These are phyloP conservation scores for Emydocephalus ijimae DNA, from an alignment of 2,113 vertebrate genomes.

Conservation along the genomic window DNA sequence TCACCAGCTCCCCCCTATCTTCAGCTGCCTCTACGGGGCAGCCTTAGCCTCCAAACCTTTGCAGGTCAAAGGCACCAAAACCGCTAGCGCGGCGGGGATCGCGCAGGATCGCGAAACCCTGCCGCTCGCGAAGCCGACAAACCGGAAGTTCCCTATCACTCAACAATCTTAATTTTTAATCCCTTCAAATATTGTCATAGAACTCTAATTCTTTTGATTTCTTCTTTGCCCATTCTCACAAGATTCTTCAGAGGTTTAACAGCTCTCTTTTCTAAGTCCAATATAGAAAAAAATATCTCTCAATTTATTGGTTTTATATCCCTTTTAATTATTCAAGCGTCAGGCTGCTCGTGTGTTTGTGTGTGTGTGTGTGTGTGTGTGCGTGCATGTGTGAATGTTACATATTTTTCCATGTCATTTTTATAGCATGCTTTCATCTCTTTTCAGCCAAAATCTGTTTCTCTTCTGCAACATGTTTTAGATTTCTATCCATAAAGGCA, in stretches of 20 bases:
- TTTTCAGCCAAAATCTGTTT: neutral
- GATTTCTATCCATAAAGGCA: neutral
- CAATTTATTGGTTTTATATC: neutral
- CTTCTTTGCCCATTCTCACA: neutral
- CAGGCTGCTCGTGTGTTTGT: neutral
- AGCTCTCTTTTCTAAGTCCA: neutral
- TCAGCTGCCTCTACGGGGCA: no score
- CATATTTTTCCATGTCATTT: neutral
- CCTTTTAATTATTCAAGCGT: neutral
- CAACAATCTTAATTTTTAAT: no score
- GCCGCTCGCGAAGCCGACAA: no score
- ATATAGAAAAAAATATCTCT: neutral
- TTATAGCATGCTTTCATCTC: neutral
- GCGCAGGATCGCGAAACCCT: no score
- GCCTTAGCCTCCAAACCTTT: no score
- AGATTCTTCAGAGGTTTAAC: neutral
- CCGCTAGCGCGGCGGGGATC: no score
- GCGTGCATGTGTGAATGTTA: neutral
- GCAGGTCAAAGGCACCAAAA: no score
- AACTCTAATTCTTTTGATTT: neutral
- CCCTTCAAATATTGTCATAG: neutral
- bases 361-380: no score
- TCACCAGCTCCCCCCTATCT: no score
- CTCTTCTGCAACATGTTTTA: neutral
- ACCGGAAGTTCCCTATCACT: no score